A percentile compares a stretch with the other conserved stretches of the same genome.
Evolutionary conservation across 2,797 vertebrate species (phyloP).

Genomic region (Enteromius viviparus): DNA sequence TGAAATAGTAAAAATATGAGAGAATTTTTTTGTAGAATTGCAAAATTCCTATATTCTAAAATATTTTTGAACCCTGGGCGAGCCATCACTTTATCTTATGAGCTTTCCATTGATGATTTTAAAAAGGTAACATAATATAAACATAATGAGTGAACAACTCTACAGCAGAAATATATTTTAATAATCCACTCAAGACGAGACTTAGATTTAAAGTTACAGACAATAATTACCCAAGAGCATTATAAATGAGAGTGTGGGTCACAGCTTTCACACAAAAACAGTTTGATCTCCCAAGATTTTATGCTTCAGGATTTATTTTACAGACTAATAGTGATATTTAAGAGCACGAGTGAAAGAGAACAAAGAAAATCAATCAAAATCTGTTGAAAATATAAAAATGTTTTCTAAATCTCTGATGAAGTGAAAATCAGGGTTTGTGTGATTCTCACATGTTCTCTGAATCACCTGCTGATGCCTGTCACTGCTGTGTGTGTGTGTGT

Average conservation of each 20-base stretch:
- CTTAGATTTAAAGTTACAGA: neutral
- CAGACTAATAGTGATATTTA: neutral
- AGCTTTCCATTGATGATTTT: too few relatives aligned
- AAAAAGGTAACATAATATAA: too few relatives aligned
- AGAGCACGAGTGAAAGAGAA: too few relatives aligned
- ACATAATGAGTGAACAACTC: neutral
- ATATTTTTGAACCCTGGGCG: too few relatives aligned
- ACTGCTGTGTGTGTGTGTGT: constrained; percentile 26
- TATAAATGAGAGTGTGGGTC: neutral
- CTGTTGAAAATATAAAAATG: neutral
- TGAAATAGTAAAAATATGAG: too few relatives aligned
- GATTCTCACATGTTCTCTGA: neutral
- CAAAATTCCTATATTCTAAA: too few relatives aligned
- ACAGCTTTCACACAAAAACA: neutral
- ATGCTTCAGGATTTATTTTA: neutral
- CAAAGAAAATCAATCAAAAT: neutral
- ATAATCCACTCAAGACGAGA: neutral
- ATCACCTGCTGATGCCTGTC: constrained; percentile 58
- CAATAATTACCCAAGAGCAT: neutral
- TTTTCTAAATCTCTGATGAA: neutral
- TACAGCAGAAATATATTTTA: neutral
- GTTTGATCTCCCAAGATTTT: neutral
- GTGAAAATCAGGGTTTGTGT: neutral
- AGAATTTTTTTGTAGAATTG: too few relatives aligned
- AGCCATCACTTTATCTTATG: too few relatives aligned